Evolutionary conservation across 2,888 invertebrate species (phyloP), one percentile per base, ranked within the genome.

Genomic region (Chymomyza procnemis): DNA sequence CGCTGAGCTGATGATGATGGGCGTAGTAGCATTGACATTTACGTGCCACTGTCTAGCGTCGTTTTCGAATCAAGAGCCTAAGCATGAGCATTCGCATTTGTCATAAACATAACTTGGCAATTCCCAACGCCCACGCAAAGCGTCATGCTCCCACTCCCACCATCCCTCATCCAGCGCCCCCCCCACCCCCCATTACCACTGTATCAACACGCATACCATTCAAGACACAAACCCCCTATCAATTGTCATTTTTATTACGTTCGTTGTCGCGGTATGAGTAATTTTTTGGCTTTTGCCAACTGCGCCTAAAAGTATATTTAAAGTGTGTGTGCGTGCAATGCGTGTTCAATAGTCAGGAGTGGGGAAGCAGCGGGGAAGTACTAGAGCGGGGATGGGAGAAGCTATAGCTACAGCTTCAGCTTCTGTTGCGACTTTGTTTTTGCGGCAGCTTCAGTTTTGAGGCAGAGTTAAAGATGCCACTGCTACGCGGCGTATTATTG

Each of bases 61-160:
- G 16, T 50, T 50, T 19, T 19, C 19, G 16, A 50, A 50, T 18
- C 50, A 50, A 50, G 12, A 50, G 50, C 50, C 19, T 50, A 41
- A 41, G 34, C 34, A 41, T 41, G 34, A 41, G 34, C 34, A 41
- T 41, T 61, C 70, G 61, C 87, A 87, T 87, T 83, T 82, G 77
- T 83, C 82, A 83, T 87, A 83, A 81, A 79, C 87, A 83, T 85
- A 83, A 83, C 85, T 87, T 83, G 82, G 83, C 82, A 82, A 87
- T 82, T 87, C 85, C 85, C 81, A 82, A 81, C 73, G 87, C 85
- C 75, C 54, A 54, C 50, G 2, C 4, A 18, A 19, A 14, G 19
- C 50, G 50, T 52, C 8, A 4, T 4, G 21, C 46, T 58, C n/a
- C n/a, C n/a, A n/a, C n/a, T n/a, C n/a, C n/a, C n/a, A n/a, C n/a